Conservation (phyloP, 2,888 invertebrate species). For the Perizoma affinitatum region DNA sequence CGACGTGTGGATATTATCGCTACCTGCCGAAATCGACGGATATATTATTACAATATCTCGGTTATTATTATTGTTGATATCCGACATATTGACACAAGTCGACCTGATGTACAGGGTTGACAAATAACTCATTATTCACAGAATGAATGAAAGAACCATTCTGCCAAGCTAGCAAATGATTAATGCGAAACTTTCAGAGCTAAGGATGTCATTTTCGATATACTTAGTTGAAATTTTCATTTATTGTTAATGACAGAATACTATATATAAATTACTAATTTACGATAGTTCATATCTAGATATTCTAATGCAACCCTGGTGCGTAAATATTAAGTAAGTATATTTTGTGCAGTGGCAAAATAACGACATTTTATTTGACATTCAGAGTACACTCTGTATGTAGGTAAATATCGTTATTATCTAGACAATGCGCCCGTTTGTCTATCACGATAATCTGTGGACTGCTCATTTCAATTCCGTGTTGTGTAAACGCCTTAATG, state of each 20-base stretch:
- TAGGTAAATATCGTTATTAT: constrained; percentile 65
- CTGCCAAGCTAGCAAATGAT: no score
- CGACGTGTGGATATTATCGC: constrained; percentile 82
- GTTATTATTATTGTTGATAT: constrained; percentile 50
- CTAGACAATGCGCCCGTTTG: constrained; percentile 80
- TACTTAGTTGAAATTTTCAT: no score
- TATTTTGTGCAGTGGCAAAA: no score
- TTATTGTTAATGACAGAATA: no score
- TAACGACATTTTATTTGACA: no score
- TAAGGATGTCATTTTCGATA: no score
- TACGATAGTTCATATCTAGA: no score
- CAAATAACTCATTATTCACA: neutral
- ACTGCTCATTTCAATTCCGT: constrained; percentile 82
- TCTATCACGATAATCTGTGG: constrained; percentile 83
- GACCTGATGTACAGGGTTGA: constrained; percentile 52
- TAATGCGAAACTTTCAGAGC: no score
- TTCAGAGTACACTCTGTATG: constrained; percentile 55
- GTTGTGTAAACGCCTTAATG: constrained; percentile 84
- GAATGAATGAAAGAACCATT: no score
- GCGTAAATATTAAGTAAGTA: no score
- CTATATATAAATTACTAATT: no score
- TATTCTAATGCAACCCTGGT: no score
- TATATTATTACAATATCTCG: constrained; percentile 35
- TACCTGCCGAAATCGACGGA: constrained; percentile 75
- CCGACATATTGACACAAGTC: constrained; percentile 58